These are phyloP conservation scores for Montipora cactus DNA, from an alignment of 64 coral and sea anemone species.

Conservation along the genomic window DNA sequence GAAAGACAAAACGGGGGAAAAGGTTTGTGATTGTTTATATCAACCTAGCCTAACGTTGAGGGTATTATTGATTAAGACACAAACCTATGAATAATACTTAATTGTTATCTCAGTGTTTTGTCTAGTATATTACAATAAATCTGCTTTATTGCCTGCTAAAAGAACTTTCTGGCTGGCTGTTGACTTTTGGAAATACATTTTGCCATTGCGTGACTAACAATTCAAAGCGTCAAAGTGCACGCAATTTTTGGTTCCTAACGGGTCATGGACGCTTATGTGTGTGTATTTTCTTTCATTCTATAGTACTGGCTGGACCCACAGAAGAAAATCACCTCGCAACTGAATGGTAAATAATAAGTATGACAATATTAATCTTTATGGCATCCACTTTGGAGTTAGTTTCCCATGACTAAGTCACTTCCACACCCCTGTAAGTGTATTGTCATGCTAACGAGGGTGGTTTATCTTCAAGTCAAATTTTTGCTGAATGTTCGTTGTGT, in stretches of 20 bases:
- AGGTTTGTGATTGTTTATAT: conserved; percentile 24
- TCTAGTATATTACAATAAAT: conserved; percentile 4
- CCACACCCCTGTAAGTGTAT: not conserved
- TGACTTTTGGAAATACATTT: not conserved
- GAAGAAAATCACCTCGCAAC: conserved; percentile 66
- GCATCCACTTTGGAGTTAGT: not conserved
- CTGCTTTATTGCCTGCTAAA: not conserved
- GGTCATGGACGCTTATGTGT: not conserved
- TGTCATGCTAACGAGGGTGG: conserved; percentile 2
- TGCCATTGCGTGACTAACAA: not conserved
- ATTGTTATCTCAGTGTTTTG: conserved; percentile 5
- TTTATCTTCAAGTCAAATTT: not conserved
- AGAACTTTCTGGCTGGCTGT: not conserved
- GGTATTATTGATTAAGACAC: not conserved
- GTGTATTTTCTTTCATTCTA: not conserved
- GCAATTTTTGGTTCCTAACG: not conserved
- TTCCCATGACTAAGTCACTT: conserved; percentile 1
- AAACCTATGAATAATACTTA: not conserved
- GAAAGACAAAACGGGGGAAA: conserved; percentile 62
- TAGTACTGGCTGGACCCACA: conserved; percentile 69
- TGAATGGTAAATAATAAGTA: conserved; percentile 49
- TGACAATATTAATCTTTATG: not conserved
- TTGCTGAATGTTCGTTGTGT: not conserved
- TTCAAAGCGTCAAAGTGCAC: not conserved
- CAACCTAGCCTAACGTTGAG: not conserved